Evolutionary conservation across 2,113 vertebrate genomes (phyloP), one percentile per base, ranked within the genome.

Genomic region (Tetrao urogallus): DNA sequence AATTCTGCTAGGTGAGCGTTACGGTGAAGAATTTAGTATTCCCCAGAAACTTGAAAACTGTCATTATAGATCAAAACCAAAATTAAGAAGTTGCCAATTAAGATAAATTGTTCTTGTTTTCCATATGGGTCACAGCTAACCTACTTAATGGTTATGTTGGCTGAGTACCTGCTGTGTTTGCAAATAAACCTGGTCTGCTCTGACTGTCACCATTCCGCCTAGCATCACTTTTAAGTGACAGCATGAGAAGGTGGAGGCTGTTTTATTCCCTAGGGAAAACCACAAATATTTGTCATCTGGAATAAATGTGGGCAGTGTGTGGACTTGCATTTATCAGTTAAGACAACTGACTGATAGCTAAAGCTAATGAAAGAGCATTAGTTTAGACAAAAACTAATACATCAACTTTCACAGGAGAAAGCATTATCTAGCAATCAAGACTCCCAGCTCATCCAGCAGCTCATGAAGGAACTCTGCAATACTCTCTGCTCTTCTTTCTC

Each of bases 391-490:
- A 64, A 75, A 19, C 8, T 12, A 34, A 22, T 1, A 2, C 8
- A n/a, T 28, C 42, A 43, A 27, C 38, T 50, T 42, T 9, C 76
- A 42, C 2, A 65, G 54, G 18, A 85, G 52, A 63, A 57, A 56
- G 27, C 10, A n/a, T 0, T 12, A 7, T 3, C 24, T 13, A 66
- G 50, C 40, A 34, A 1, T 4, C 1, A 3, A 47, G 66, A 17
- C 7, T 65, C 25, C 43, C 81, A 77, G 19, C 30, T 67, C 40
- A 43, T 36, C 36, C 64, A 74, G 77, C 25, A 47, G 16, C 56
- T 81, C 66, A 61, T 5, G n/a, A 20, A 32, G 14, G 48, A 66
- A 56, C 34, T 34, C 13, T 5, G 13, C 38, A n/a, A 30, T 22
- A 21, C 13, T 43, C 13, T 38, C 58, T 1, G 60, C 7, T 40